phyloP scores from a whole-genome alignment of 2,797 vertebrate genomes.

The Hephaestus fuliginosus region DNA sequence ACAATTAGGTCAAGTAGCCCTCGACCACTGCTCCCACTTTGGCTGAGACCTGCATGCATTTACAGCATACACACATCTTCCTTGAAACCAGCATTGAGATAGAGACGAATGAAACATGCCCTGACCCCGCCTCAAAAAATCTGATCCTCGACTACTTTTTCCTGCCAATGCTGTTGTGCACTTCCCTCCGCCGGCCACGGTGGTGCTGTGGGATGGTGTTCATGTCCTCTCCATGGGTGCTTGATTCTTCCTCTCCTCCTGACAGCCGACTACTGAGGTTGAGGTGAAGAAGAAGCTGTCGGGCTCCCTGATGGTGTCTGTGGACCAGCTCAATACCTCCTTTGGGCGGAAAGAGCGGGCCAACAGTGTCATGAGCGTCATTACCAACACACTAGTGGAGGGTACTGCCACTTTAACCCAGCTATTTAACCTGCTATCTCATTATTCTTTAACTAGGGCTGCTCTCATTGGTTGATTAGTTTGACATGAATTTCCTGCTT shows the following conservation, averaged over 20 bases:
- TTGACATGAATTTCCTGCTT: slow-evolving; percentile 86
- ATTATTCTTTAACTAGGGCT: slow-evolving; percentile 83
- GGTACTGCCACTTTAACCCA: slow-evolving; percentile 89
- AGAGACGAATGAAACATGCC: slow-evolving; percentile 69
- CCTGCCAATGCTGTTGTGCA: slow-evolving; percentile 81
- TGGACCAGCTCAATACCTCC: slow-evolving; percentile 97
- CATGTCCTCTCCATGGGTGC: slow-evolving; percentile 85
- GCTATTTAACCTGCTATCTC: slow-evolving; percentile 84
- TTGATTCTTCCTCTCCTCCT: slow-evolving; percentile 86
- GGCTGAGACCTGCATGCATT: slow-evolving; percentile 84
- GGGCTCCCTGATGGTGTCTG: slow-evolving; percentile 96
- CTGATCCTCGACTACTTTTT: slow-evolving; percentile 67
- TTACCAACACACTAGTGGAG: slow-evolving; percentile 99
- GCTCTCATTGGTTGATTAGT: slow-evolving; percentile 83
- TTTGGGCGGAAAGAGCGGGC: slow-evolving; percentile 97
- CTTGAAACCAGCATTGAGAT: slow-evolving; percentile 79
- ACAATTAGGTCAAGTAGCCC: slow-evolving; percentile 77
- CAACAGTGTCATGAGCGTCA: slow-evolving; percentile 97
- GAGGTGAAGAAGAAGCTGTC: slow-evolving; percentile 98
- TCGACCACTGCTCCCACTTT: slow-evolving; percentile 81
- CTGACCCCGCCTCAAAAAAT: slow-evolving; percentile 49
- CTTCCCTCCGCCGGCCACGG: slow-evolving; percentile 82
- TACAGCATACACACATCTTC: slow-evolving; percentile 78
- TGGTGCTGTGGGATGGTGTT: slow-evolving; percentile 83
- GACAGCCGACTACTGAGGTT: slow-evolving; percentile 94